These are phyloP conservation scores for Pseudorhombus dupliciocellatus DNA, from an alignment of 2,113 vertebrate genomes.

Conservation along the genomic window DNA sequence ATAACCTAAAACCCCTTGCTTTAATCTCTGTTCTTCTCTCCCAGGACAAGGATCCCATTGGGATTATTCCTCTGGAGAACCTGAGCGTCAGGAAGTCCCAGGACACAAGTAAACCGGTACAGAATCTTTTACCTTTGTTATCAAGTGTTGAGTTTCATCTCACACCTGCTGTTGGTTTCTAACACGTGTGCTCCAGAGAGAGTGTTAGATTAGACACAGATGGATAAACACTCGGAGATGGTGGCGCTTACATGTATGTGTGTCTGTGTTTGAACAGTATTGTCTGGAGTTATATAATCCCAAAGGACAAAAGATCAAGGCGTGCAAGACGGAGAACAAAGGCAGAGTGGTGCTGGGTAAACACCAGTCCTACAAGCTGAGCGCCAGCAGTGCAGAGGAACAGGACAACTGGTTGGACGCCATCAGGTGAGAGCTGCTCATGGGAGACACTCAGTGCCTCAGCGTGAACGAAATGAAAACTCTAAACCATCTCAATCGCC, in stretches of 20 bases:
- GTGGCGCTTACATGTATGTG: slow-evolving; percentile 10
- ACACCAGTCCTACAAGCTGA: slow-evolving; percentile 92
- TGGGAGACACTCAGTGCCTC: slow-evolving; percentile 1
- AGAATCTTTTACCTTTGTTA: not conserved
- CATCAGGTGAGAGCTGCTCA: slow-evolving; percentile 82
- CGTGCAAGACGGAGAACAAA: slow-evolving; percentile 91
- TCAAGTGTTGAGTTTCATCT: not conserved
- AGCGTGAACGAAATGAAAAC: too few relatives aligned
- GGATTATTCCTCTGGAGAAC: slow-evolving; percentile 95
- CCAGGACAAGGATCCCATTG: slow-evolving; percentile 94
- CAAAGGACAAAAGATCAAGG: slow-evolving; percentile 92
- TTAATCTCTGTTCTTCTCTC: slow-evolving; percentile 5
- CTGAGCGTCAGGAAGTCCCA: slow-evolving; percentile 82
- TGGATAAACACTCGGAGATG: not conserved
- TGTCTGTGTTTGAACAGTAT: slow-evolving; percentile 78
- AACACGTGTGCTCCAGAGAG: slow-evolving; percentile 11
- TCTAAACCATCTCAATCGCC: too few relatives aligned
- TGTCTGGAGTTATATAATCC: slow-evolving; percentile 91
- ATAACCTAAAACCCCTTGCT: not conserved
- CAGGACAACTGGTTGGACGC: slow-evolving; percentile 89
- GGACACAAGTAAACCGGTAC: slow-evolving; percentile 88
- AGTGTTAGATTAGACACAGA: too few relatives aligned
- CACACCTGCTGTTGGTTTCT: slow-evolving; percentile 2
- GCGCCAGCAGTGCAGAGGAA: slow-evolving; percentile 85
- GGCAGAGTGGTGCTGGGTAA: slow-evolving; percentile 93